These are phyloP conservation scores for Agriopis aurantiaria DNA, from an alignment of 2,888 invertebrate genomes.

Conservation along the genomic window DNA sequence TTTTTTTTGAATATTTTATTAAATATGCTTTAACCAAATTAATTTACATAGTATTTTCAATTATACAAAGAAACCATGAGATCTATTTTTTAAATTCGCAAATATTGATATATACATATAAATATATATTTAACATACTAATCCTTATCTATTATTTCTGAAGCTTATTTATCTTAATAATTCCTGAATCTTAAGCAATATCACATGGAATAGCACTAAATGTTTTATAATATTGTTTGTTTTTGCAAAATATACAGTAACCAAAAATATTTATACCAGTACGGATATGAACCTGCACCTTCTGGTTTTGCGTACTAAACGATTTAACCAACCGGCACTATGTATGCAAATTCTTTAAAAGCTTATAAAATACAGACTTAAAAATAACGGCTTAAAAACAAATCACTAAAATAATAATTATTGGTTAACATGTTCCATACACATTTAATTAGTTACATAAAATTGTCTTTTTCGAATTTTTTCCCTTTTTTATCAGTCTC, in stretches of 20 bases:
- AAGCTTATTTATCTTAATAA: neutral
- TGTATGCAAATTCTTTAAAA: too few species aligned
- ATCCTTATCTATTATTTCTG: too few species aligned
- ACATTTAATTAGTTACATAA: too few species aligned
- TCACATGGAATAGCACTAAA: slow-evolving; percentile 32
- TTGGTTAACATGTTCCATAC: too few species aligned
- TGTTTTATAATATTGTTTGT: slow-evolving; percentile 2
- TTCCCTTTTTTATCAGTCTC: too few species aligned
- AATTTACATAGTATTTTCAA: neutral
- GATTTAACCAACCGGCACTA: too few species aligned
- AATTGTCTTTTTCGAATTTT: too few species aligned
- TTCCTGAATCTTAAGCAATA: slow-evolving; percentile 24
- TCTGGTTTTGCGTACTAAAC: neutral
- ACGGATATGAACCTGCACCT: neutral
- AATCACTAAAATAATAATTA: too few species aligned
- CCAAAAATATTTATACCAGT: neutral
- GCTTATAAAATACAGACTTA: too few species aligned
- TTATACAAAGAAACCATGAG: slow-evolving; percentile 4
- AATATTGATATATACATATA: neutral
- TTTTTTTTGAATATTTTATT: neutral
- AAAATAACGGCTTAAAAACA: too few species aligned
- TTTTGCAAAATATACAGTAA: neutral
- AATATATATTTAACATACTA: too few species aligned
- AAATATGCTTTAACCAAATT: neutral
- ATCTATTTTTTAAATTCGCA: slow-evolving; percentile 3